Percentiles rank a stretch among this genome's conserved stretches.
These are phyloP conservation scores for Pyrrhosoma nymphula DNA, from an alignment of 2,888 invertebrate species.

Conservation along the genomic window DNA sequence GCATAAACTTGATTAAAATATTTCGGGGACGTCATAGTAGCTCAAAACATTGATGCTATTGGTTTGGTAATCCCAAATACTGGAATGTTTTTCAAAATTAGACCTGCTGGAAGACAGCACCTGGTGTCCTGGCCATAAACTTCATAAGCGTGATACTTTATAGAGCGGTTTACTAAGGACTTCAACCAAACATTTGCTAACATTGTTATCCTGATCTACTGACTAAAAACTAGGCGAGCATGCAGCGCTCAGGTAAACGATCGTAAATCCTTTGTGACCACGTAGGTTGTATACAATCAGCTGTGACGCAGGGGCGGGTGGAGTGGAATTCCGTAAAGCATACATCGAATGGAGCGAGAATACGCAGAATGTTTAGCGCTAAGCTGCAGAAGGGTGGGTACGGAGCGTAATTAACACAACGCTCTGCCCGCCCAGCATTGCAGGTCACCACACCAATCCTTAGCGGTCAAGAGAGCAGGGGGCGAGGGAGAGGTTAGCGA, in stretches of 20 bases:
- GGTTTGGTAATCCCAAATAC: not conserved
- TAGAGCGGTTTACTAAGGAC: not conserved
- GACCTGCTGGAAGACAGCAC: not conserved
- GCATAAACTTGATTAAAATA: too few relatives aligned
- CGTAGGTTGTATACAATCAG: not conserved
- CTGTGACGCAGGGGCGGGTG: not conserved
- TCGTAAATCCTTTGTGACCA: not conserved
- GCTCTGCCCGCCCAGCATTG: not conserved
- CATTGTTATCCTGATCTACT: not conserved
- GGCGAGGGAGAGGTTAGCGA: not conserved
- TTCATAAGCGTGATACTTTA: not conserved
- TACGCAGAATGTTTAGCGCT: not conserved
- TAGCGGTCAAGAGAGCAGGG: not conserved
- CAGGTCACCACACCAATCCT: not conserved
- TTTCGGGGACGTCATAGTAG: too few relatives aligned
- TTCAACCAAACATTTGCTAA: not conserved
- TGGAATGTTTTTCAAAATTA: not conserved
- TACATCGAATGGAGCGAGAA: not conserved
- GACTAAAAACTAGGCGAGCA: not conserved
- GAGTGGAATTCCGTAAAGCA: not conserved
- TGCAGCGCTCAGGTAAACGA: not conserved
- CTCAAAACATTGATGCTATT: too few relatives aligned
- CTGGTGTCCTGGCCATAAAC: not conserved
- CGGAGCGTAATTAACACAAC: not conserved
- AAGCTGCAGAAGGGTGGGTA: not conserved